Percentiles rank a stretch among this genome's conserved stretches.
Conservation (phyloP, 2,113 vertebrate genomes). For the Lanius ludovicianus region DNA sequence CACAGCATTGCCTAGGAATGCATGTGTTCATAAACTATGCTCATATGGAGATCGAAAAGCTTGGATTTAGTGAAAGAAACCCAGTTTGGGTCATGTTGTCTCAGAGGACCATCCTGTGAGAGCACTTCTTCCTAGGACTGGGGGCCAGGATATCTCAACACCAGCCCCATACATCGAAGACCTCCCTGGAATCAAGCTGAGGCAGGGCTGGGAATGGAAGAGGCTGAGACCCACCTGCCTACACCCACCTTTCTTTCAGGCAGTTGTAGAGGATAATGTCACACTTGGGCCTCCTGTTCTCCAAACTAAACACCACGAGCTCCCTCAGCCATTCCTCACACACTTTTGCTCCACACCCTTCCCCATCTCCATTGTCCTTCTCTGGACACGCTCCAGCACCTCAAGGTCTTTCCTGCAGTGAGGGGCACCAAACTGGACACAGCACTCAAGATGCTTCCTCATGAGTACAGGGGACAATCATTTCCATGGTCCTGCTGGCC, state of each 20-base stretch:
- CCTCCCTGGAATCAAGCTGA: background rate
- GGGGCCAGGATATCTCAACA: background rate
- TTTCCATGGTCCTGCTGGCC: background rate
- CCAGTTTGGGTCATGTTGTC: background rate
- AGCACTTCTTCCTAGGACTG: background rate
- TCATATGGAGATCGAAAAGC: background rate
- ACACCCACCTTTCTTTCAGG: background rate
- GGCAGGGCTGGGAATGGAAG: background rate
- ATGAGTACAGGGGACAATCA: too few relatives aligned
- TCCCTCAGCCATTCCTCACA: background rate
- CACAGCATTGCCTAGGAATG: background rate
- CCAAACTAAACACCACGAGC: too few relatives aligned
- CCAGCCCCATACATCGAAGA: accelerated
- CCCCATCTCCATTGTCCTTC: background rate
- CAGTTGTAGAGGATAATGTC: background rate
- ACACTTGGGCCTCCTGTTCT: background rate
- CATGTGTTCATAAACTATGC: background rate
- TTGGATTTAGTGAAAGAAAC: constrained; percentile 25
- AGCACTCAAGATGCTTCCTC: background rate
- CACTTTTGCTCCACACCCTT: background rate
- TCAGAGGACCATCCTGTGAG: background rate
- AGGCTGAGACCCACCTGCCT: background rate
- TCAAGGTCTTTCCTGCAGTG: background rate
- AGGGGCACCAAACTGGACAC: background rate
- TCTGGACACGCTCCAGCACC: accelerated